Conservation (phyloP, 2,888 invertebrate genomes). For the Eupelmus urozonus region DNA sequence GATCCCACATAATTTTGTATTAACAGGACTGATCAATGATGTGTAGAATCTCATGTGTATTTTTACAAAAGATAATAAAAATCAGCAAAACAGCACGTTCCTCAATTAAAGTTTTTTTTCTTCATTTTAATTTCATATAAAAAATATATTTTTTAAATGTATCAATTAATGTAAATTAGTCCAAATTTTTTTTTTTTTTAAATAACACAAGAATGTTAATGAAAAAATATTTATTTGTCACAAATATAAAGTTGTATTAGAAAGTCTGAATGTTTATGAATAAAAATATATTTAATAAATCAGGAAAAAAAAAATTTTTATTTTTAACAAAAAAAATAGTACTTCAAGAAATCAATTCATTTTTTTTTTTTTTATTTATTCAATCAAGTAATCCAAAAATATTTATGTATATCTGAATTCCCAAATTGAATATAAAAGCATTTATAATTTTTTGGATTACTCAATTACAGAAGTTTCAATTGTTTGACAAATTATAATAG, state of each 20-base stretch:
- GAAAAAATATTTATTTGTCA: slow-evolving; percentile 30
- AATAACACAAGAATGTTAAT: slow-evolving; percentile 14
- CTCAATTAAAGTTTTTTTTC: slow-evolving; percentile 2
- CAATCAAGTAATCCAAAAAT: not conserved
- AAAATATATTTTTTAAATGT: not conserved
- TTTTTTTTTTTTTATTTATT: not conserved
- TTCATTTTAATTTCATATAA: not conserved
- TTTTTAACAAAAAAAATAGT: not conserved
- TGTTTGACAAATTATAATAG: no score
- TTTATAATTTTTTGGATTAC: not conserved
- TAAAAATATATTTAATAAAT: not conserved
- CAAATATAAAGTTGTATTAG: slow-evolving; percentile 5
- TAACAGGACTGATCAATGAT: slow-evolving; percentile 55
- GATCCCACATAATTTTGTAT: slow-evolving; percentile 60
- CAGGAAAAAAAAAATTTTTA: not conserved
- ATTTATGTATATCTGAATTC: no score
- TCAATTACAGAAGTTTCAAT: not conserved
- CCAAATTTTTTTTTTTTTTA: not conserved
- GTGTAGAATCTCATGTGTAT: slow-evolving; percentile 59
- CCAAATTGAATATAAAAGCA: no score
- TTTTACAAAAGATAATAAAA: slow-evolving; percentile 58
- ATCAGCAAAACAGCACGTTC: slow-evolving; percentile 32
- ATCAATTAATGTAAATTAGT: slow-evolving; percentile 2
- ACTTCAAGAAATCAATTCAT: not conserved
- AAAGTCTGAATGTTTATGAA: not conserved